Percentiles rank a stretch among this genome's conserved stretches.
Evolutionary conservation across 2,113 vertebrate species (phyloP).

Genomic region (Sorex araneus): DNA sequence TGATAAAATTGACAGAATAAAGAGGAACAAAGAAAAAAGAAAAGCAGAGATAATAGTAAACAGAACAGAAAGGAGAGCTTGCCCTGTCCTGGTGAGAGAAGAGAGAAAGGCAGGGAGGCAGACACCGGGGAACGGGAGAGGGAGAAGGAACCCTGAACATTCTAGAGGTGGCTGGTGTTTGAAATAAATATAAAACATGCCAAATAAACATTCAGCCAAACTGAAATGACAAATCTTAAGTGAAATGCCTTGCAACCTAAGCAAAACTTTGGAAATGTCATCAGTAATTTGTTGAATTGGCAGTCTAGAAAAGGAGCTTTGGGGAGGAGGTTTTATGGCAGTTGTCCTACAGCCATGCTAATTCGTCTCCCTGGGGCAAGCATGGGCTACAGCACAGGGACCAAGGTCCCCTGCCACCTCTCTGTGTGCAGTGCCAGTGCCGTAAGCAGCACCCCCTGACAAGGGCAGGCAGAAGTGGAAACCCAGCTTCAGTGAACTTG

Average conservation of each 20-base stretch:
- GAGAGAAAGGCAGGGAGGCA: not conserved
- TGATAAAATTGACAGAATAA: too few relatives aligned
- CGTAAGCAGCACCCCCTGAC: not conserved
- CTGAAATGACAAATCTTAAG: constrained; percentile 13
- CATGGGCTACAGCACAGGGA: not conserved
- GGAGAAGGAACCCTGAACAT: not conserved
- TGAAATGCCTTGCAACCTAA: constrained; percentile 59
- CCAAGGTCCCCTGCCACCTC: not conserved
- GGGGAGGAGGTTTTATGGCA: constrained; percentile 10
- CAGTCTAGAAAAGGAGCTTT: constrained; percentile 20
- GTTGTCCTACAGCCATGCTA: not conserved
- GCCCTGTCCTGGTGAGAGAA: constrained; percentile 13
- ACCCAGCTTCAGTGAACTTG: not conserved
- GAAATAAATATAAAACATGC: constrained; percentile 55
- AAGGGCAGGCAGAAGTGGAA: not conserved
- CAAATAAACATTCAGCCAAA: constrained; percentile 63
- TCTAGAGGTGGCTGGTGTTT: constrained; percentile 46
- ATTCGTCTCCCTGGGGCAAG: not conserved
- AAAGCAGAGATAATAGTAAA: not conserved
- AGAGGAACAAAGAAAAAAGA: not conserved
- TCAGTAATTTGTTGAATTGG: constrained; percentile 40
- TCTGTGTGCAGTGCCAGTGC: too few relatives aligned
- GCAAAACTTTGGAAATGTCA: constrained; percentile 32
- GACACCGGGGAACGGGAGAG: not conserved
- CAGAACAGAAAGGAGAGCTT: not conserved